phyloP scores from a whole-genome alignment of 2,888 invertebrate genomes.

The Ypsolopha scabrella region DNA sequence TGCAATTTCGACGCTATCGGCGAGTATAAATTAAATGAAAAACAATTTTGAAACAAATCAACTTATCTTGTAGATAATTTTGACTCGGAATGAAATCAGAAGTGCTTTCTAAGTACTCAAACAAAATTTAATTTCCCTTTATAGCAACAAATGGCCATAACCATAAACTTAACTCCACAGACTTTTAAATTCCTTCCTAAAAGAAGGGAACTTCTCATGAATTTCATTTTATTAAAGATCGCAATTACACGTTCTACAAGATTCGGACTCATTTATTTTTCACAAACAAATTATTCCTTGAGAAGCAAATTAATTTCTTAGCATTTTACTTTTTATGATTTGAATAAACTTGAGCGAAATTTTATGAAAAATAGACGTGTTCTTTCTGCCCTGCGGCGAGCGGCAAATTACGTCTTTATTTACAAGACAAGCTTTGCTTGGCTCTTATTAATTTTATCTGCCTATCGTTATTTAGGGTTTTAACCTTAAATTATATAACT shows the following conservation, averaged over 20 bases:
- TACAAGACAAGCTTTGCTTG: constrained; percentile 38
- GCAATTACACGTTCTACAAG: constrained; percentile 54
- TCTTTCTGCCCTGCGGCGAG: constrained; percentile 46
- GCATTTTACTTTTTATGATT: constrained; percentile 63
- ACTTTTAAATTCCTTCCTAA: background rate
- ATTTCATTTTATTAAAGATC: constrained; percentile 50
- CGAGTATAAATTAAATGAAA: no score
- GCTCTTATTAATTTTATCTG: constrained; percentile 8
- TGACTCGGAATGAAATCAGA: no score
- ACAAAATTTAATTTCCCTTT: no score
- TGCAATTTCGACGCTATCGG: no score
- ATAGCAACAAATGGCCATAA: no score
- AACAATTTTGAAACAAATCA: no score
- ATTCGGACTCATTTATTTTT: constrained; percentile 58
- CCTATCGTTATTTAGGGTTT: background rate
- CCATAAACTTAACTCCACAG: no score
- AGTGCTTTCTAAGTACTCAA: no score
- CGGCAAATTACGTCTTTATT: constrained; percentile 63
- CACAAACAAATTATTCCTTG: constrained; percentile 47
- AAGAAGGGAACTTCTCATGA: constrained; percentile 30
- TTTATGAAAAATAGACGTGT: constrained; percentile 55
- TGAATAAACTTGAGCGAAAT: constrained; percentile 61
- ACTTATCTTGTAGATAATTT: no score
- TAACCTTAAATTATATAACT: background rate
- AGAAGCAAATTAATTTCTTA: constrained; percentile 61